A percentile compares a stretch with the other conserved stretches of the same genome.
Conservation (phyloP, 2,797 vertebrate genomes). For the Melanotaenia boesemani region DNA sequence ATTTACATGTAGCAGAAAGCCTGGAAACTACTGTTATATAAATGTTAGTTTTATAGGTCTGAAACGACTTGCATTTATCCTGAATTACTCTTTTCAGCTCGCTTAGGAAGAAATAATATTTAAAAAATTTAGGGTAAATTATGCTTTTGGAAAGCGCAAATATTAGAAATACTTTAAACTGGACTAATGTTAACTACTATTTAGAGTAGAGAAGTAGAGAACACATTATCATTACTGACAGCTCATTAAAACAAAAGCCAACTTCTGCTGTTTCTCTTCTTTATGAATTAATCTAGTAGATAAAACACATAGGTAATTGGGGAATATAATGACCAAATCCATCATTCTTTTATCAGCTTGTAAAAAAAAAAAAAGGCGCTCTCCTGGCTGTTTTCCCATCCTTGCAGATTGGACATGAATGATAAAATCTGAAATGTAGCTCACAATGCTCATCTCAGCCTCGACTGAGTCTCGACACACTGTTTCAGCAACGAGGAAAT, state of each 20-base stretch:
- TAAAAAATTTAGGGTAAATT: too few species aligned
- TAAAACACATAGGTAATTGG: slow-evolving; percentile 67
- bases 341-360: slow-evolving; percentile 35
- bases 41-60: neutral
- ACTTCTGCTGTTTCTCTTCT: slow-evolving; percentile 32
- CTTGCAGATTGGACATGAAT: slow-evolving; percentile 32
- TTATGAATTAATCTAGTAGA: slow-evolving; percentile 74
- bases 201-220: slow-evolving; percentile 23
- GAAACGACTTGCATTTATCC: too few species aligned
- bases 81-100: too few species aligned
- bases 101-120: too few species aligned
- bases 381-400: slow-evolving; percentile 29
- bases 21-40: too few species aligned
- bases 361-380: slow-evolving; percentile 6
- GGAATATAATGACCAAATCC: slow-evolving; percentile 72
- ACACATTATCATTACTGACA: slow-evolving; percentile 6
- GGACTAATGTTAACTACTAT: neutral
- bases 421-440: slow-evolving; percentile 44
- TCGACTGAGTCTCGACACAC: slow-evolving; percentile 11
- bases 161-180: neutral
- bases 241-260: neutral
- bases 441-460: slow-evolving; percentile 19
- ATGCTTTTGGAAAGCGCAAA: too few species aligned
- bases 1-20: too few species aligned
- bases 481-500: slow-evolving; percentile 4